Base-by-base conservation (phyloP, 2,888 invertebrate genomes). In the Melinaea menophilus region DNA sequence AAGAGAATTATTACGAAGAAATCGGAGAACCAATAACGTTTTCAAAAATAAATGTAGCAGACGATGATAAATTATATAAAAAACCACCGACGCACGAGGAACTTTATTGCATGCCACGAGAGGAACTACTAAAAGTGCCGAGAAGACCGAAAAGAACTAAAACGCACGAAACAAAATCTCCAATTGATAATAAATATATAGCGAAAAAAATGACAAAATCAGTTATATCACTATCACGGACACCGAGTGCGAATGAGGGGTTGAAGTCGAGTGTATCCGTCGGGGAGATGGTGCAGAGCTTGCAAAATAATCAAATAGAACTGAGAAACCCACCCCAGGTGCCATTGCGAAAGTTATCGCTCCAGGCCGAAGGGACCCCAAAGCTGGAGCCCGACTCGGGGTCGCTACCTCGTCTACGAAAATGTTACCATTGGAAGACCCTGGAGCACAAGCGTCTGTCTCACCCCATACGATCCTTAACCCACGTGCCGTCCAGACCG, bases 381-480 rank as follows among this genome's bases (percentile, higher is more conserved):
- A 76, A 65, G 51, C 65, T 77, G 11, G 80, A 81, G 4, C 65
- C 79, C 1, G 79, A 82, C 58, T 85, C 85, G 2, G 83, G 86
- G 7, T 87, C 88, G 2, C 75, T 86, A 65, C 86, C 86, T 12
- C 78, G 86, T 13, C 79, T 80, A 35, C 72, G 74, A 58, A 86
- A 85, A 69, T 81, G 84, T 7, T 90, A 90, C 66, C 79, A 79
- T 63, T 90, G 90, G 90, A 88, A 84, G 80, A 89, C 84, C 12
- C 73, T 84, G 78, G 90, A 88, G 69, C 90, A 90, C 74, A 90
- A 90, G 78, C 77, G 90, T 60, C 79, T 90, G 65, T 89, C 90
- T 46, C 84, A 90, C 66, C 90, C 90, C 12, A 75, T 86, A 66
- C 78, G 90, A 64, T 88, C 90, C 7, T 74, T 90, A 77, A 86